Percentiles rank a stretch among this genome's conserved stretches.
Conservation (phyloP, 64 coral and sea anemone genomes). For the Pachyseris speciosa region DNA sequence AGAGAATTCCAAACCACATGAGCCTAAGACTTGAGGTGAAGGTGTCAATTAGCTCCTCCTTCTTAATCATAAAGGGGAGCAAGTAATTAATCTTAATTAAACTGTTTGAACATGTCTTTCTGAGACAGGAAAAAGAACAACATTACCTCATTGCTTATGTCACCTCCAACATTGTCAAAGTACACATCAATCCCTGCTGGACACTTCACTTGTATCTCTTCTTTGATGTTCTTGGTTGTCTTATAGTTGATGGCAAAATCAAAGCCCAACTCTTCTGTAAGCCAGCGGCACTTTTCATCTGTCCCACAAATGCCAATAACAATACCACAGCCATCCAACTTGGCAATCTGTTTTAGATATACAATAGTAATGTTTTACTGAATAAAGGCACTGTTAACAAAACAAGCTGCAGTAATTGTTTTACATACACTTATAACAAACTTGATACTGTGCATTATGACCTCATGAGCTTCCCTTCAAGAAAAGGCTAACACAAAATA, state of each 20-base stretch:
- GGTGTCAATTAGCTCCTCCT: too few relatives aligned
- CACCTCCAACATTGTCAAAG: constrained; percentile 97
- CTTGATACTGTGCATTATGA: too few relatives aligned
- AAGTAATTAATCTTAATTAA: too few relatives aligned
- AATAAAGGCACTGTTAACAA: neutral
- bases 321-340: constrained; percentile 83
- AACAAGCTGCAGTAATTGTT: too few relatives aligned
- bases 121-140: neutral
- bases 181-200: constrained; percentile 87
- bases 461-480: too few relatives aligned
- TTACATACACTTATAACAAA: too few relatives aligned
- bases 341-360: constrained; percentile 77
- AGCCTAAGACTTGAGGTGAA: too few relatives aligned
- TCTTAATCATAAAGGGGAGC: too few relatives aligned
- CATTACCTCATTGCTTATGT: constrained; percentile 76
- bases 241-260: constrained; percentile 95
- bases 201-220: constrained; percentile 55
- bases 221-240: constrained; percentile 49
- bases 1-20: too few relatives aligned
- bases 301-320: constrained; percentile 94
- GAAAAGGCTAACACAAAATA: too few relatives aligned
- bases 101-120: too few relatives aligned
- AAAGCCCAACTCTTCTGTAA: constrained; percentile 86
- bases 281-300: constrained; percentile 85
- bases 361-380: neutral